Base-by-base conservation (phyloP, 2,797 vertebrate species). In the Nasua narica region DNA sequence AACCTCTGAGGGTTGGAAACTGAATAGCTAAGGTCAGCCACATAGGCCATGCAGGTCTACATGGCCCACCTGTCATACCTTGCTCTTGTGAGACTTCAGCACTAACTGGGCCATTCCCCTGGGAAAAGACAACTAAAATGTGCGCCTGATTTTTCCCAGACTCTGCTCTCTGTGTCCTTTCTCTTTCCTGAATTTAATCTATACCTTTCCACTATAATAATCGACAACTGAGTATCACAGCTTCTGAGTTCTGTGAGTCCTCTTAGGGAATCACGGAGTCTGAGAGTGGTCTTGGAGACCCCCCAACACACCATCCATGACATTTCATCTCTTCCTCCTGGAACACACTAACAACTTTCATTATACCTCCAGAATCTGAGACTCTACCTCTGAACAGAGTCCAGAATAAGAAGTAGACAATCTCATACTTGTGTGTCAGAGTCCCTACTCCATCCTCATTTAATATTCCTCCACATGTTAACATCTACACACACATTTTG, bases 1-100 rank as follows among this genome's bases (percentile, higher is more conserved):
- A 60, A 85, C 5, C 12, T 52, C 50, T 35, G 8, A 6, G 14
- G 2, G 16, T 18, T 40, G 5, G 23, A 72, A 25, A 46, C 18
- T 19, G 7, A 91, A 19, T 27, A 78, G 56, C 6, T 50, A 62
- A 85, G 8, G 9, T 50, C n/a, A 85, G 3, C 32, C 35, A 56
- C n/a, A 37, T 4, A 78, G 13, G 27, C 2, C 1, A 12, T n/a
- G 2, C 7, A 12, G 23, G 15, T 7, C 16, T 46, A 29, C 10
- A 32, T 3, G 3, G 32, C 50, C 85, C 35, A 82, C 16, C 23
- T 37, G 18, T 46, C 11, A 74, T 1, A 58, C 29, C 56, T 14
- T 69, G 0, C 58, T 93, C 23, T n/a, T 62, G 23, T 14, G 46
- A 81, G 16, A 65, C 81, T 19, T 70, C 62, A 77, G 21, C 5